Conservation (phyloP, 2,113 vertebrate genomes). For the Centrocercus urophasianus region DNA sequence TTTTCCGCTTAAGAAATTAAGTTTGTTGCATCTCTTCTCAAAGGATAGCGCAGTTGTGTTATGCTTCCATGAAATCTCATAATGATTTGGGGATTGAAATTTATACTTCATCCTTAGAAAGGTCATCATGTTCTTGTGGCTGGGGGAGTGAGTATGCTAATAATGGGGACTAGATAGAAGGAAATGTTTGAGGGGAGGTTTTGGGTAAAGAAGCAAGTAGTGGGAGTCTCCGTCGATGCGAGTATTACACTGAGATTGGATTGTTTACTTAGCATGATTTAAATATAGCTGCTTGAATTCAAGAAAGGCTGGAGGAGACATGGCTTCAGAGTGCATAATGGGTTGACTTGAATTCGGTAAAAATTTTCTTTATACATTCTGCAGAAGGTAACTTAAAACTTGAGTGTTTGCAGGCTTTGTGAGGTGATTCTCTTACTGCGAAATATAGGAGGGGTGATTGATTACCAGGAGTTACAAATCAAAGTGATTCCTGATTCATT, state of each 20-base stretch:
- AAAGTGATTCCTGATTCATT: constrained; percentile 17
- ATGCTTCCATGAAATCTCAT: neutral
- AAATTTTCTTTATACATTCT: neutral
- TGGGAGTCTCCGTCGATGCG: neutral
- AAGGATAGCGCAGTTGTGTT: neutral
- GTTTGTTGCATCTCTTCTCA: neutral
- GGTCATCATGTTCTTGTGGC: rapidly evolving
- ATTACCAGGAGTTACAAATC: neutral
- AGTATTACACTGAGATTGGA: neutral
- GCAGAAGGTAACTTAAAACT: neutral
- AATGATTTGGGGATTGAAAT: neutral
- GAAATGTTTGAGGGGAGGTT: neutral
- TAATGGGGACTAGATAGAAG: neutral
- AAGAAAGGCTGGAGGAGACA: neutral
- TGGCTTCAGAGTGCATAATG: neutral
- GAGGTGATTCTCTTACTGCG: neutral
- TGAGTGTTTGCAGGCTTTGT: neutral
- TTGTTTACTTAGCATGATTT: neutral
- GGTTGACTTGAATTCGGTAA: neutral
- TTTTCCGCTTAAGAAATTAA: neutral
- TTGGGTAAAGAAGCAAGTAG: neutral
- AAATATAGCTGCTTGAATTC: neutral
- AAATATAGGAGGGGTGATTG: neutral
- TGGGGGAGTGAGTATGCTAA: neutral
- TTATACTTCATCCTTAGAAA: neutral